A percentile compares a stretch with the other conserved stretches of the same genome.
Conservation (phyloP, 2,797 vertebrate genomes). For the Chloroceryle amazona region DNA sequence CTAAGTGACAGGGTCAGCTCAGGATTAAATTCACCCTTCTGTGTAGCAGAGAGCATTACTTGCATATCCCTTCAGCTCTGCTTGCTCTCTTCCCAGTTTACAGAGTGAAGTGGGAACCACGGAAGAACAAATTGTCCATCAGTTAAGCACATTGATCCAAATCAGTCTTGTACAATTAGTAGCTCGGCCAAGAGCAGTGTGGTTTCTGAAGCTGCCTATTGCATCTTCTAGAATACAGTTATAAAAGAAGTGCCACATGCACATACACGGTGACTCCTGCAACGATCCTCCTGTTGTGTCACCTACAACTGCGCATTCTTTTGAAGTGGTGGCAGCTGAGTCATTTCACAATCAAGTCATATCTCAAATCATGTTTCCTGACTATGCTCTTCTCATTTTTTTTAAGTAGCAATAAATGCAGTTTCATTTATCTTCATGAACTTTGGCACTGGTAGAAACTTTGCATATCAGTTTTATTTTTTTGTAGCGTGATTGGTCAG, state of each 20-base stretch:
- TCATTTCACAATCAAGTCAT: conserved; percentile 16
- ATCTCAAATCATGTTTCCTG: not conserved
- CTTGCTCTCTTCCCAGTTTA: not conserved
- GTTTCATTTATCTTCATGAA: not conserved
- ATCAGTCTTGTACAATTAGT: conserved; percentile 25
- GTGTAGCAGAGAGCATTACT: not conserved
- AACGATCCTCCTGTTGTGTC: not conserved
- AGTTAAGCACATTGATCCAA: conserved; percentile 35
- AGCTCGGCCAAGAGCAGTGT: not conserved
- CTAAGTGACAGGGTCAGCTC: not conserved
- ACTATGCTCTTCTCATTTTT: not conserved
- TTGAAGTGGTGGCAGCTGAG: not conserved
- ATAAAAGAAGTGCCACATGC: not conserved
- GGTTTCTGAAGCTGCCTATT: not conserved
- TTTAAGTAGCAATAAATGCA: not conserved
- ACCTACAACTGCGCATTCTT: not conserved
- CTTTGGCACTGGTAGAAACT: not conserved
- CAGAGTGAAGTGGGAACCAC: not conserved
- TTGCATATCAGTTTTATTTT: not conserved
- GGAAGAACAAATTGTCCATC: conserved; percentile 30
- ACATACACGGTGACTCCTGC: not conserved
- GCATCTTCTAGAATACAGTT: not conserved
- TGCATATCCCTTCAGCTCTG: not conserved
- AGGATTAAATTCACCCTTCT: not conserved
- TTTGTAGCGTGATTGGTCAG: not conserved